phyloP scores from a whole-genome alignment of 2,113 vertebrate species.

The Poicephalus meyeri region DNA sequence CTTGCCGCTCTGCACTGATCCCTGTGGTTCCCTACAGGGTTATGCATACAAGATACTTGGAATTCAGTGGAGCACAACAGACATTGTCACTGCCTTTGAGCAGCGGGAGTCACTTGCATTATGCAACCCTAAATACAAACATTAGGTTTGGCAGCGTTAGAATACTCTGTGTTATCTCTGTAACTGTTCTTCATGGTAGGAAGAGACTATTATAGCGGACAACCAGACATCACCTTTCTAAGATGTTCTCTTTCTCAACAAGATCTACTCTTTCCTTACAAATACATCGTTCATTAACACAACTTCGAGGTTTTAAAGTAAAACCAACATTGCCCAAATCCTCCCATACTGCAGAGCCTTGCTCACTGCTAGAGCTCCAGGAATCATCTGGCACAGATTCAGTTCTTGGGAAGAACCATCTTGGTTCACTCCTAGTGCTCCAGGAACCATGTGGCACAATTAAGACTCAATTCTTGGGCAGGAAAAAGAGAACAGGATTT shows the following conservation, averaged over 20 bases:
- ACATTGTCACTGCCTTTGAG: neutral
- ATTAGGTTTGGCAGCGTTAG: neutral
- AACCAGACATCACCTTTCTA: neutral
- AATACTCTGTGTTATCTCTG: neutral
- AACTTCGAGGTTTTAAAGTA: neutral
- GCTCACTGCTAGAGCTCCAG: neutral
- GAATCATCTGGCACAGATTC: neutral
- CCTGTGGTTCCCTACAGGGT: neutral
- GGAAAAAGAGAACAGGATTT: neutral
- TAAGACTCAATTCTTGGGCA: neutral
- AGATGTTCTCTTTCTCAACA: neutral
- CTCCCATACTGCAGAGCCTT: neutral
- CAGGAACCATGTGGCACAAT: neutral
- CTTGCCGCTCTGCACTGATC: neutral
- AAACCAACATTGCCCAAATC: neutral
- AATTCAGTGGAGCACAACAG: neutral
- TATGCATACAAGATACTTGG: rapidly evolving
- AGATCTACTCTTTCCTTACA: neutral
- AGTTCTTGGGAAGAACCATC: neutral
- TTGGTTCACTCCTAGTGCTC: neutral
- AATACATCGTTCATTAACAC: neutral
- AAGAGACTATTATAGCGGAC: neutral
- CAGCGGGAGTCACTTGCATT: neutral
- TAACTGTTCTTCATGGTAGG: neutral
- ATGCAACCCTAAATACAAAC: neutral